phyloP scores from a whole-genome alignment of 2,797 vertebrate species.

The Moxostoma hubbsi region DNA sequence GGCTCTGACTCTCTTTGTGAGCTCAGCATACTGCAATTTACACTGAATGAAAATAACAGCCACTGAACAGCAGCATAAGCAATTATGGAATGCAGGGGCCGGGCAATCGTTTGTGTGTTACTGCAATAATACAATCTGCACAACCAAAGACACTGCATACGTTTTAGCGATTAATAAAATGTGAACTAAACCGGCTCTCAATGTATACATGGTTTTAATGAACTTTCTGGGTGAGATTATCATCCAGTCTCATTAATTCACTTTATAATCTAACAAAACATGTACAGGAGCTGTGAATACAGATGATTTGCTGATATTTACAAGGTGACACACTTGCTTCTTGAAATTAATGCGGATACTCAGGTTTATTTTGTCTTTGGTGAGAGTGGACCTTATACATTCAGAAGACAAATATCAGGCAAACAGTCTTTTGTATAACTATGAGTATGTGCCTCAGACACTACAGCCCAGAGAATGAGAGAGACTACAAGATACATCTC shows the following conservation, averaged over 20 bases:
- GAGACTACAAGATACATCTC: constrained; percentile 17
- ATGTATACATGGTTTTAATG: constrained; percentile 18
- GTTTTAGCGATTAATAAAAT: constrained; percentile 33
- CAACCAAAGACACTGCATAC: constrained; percentile 33
- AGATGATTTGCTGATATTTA: not conserved
- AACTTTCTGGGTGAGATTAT: constrained; percentile 1
- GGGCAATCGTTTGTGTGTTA: constrained; percentile 19
- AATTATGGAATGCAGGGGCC: constrained; percentile 38
- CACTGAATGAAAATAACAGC: constrained; percentile 48
- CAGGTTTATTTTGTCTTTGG: constrained; percentile 71
- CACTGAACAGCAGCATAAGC: constrained; percentile 35
- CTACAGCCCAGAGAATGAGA: constrained; percentile 27
- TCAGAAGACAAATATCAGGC: constrained; percentile 80
- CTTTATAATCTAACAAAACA: constrained; percentile 4
- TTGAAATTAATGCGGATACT: constrained; percentile 68
- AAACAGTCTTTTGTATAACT: constrained; percentile 68
- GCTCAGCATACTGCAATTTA: constrained; percentile 46
- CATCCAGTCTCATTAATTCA: constrained; percentile 1
- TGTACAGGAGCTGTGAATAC: not conserved
- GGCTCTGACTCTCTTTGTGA: constrained; percentile 50
- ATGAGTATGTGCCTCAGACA: constrained; percentile 40
- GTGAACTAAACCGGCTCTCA: constrained; percentile 31
- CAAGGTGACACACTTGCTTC: constrained; percentile 41
- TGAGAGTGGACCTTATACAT: constrained; percentile 78
- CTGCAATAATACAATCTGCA: constrained; percentile 16